Evolutionary conservation across 2,888 invertebrate species (phyloP), one percentile per base, ranked within the genome.

Genomic region (Oxycera nigricornis): DNA sequence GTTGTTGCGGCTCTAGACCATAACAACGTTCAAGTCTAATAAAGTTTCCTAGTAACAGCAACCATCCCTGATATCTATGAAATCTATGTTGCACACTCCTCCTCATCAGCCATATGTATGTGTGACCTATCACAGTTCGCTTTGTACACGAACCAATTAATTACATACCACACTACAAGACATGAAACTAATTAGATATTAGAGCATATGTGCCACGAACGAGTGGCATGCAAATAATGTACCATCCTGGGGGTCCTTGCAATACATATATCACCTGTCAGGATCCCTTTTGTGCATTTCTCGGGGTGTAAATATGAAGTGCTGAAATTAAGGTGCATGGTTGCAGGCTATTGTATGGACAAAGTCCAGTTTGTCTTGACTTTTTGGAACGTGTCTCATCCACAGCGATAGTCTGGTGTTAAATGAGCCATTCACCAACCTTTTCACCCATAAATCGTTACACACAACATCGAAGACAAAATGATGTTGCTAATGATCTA

Each of bases 171-270:
- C 59, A 59, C n/a, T 30, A 30, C 30, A 59, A 59, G 59, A 59
- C 59, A 59, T 30, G 59, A 59, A 59, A 59, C 59, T 59, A 59
- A 59, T 59, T 59, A 59, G 59, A 59, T 59, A 59, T 59, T 59
- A 59, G 30, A 30, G n/a, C 59, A 59, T 30, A 30, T 59, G 30
- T 14, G 59, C 28, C n/a, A 59, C 14, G 30, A 28, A 14, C 24
- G 14, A 9, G 20, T 55, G 24, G 14, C 55, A 55, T 55, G 17
- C 24, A 17, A 17, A 46, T 46, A 14, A n/a, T n/a, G n/a, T n/a
- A n/a, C n/a, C n/a, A n/a, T n/a, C n/a, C n/a, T n/a, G n/a, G n/a
- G n/a, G n/a, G n/a, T n/a, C n/a, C n/a, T n/a, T n/a, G n/a, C 46
- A 46, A 46, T n/a, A n/a, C 17, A 46, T 46, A 46, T 46, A 46